Evolutionary conservation across 2,113 vertebrate species (phyloP).

Genomic region (Anolis sagrei): DNA sequence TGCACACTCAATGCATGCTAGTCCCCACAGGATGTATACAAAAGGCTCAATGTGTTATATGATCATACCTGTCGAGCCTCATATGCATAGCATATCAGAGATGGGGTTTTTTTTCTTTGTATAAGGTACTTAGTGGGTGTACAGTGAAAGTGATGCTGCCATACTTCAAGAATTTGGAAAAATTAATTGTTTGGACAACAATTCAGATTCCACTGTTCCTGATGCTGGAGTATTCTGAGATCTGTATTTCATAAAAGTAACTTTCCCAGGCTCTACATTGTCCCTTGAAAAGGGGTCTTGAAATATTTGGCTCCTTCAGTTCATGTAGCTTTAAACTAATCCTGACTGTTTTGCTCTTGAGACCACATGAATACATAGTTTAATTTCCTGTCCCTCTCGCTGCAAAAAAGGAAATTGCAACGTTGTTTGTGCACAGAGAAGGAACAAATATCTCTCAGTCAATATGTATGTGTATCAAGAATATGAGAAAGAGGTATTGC

Average conservation of each 20-base stretch:
- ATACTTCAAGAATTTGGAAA: neutral
- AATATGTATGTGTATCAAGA: neutral
- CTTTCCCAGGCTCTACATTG: neutral
- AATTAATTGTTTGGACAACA: too few species aligned
- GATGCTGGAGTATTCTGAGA: too few species aligned
- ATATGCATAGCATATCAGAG: too few species aligned
- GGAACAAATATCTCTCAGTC: too few species aligned
- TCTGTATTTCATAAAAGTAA: too few species aligned
- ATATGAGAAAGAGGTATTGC: neutral
- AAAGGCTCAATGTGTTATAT: too few species aligned
- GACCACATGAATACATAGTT: neutral
- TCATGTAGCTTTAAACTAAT: neutral
- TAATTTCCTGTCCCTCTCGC: neutral
- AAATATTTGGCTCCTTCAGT: neutral
- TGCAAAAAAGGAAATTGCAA: neutral
- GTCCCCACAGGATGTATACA: too few species aligned
- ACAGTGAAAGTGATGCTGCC: neutral
- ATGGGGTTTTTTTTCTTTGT: too few species aligned
- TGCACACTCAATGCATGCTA: too few species aligned
- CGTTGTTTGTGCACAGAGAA: neutral
- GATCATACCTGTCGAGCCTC: too few species aligned
- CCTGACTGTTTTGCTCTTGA: neutral
- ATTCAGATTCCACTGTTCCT: too few species aligned
- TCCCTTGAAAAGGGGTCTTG: neutral
- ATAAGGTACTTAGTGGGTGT: too few species aligned